Base-by-base conservation (phyloP, 1,140 invertebrate genomes). In the Phocides pigmalion region DNA sequence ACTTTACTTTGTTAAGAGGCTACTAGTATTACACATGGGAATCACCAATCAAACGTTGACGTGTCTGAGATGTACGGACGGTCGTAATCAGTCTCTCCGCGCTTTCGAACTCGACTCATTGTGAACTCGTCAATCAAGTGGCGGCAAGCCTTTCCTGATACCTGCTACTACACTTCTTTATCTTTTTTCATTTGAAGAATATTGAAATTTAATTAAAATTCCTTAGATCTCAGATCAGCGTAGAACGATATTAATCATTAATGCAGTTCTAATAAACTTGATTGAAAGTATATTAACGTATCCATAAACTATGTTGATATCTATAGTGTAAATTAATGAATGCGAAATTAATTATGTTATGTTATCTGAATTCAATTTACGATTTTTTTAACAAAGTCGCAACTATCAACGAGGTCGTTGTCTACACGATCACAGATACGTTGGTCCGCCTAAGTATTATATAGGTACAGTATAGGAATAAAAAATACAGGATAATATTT, bases 1-100 rank as follows among this genome's bases (percentile, higher is more conserved):
- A 68, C 72, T 67, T 64, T 54, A 71, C 74, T 76, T 78, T 83
- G 82, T 88, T 84, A 64, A 76, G 69, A 76, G 77, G 77, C 88
- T 90, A 88, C 88, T 79, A 81, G 88, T 90, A 85, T 90, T 90
- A 90, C 88, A 90, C 87, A 90, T 89, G 88, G 88, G 88, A 89
- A 85, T 84, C 75, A 89, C 87, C 88, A 88, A 90, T 90, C 88
- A 90, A 84, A 83, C 25, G 66, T 77, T 87, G 87, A 88, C 87
- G 81, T 85, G 82, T 87, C 79, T 79, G 82, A 86, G 81, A 81
- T 75, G 74, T 73, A 66, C 59, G 71, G 77, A 73, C 71, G 71
- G 54, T 76, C 75, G 85, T 79, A 83, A 90, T 87, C 81, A 79
- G 75, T 87, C 82, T 84, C 79, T 80, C 68, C 77, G 74, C 68